phyloP scores from a whole-genome alignment of 2,113 vertebrate genomes.

The Megalops atlanticus region DNA sequence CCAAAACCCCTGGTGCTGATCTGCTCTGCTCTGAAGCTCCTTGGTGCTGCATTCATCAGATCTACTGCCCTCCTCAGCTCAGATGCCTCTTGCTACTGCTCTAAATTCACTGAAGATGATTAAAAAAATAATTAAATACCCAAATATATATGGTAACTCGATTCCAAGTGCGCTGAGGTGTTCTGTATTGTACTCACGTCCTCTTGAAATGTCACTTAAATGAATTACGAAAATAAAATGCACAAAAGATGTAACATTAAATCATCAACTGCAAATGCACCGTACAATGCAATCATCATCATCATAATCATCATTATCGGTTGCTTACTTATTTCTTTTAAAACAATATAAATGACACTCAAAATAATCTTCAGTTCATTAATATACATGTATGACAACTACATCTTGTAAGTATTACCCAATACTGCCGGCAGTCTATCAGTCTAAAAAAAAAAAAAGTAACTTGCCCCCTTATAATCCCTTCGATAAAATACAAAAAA shows the following conservation, averaged over 20 bases:
- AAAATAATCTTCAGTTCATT: conserved; percentile 81
- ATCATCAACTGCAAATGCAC: conserved; percentile 77
- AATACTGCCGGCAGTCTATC: conserved; percentile 96
- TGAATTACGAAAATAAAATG: conserved; percentile 5
- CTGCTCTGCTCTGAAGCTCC: neutral
- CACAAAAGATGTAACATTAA: conserved; percentile 24
- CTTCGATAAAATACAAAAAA: conserved; percentile 82
- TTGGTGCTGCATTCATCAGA: neutral
- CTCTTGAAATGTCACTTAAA: conserved; percentile 17
- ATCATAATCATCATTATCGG: conserved; percentile 14
- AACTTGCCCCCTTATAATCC: conserved; percentile 84
- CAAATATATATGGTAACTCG: neutral
- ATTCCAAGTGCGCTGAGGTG: conserved; percentile 18
- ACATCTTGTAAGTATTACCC: conserved; percentile 88
- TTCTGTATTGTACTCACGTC: conserved; percentile 20
- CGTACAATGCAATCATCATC: conserved; percentile 71
- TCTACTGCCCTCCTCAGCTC: neutral
- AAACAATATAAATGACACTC: conserved; percentile 77
- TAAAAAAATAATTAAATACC: neutral
- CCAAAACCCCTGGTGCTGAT: neutral
- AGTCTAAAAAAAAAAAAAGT: conserved; percentile 77
- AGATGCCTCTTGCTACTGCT: neutral
- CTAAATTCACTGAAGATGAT: conserved; percentile 2
- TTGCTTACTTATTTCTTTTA: conserved; percentile 39
- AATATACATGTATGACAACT: conserved; percentile 89